Evolutionary conservation across 2,797 vertebrate genomes (phyloP).

Genomic region (Fundulus diaphanus): DNA sequence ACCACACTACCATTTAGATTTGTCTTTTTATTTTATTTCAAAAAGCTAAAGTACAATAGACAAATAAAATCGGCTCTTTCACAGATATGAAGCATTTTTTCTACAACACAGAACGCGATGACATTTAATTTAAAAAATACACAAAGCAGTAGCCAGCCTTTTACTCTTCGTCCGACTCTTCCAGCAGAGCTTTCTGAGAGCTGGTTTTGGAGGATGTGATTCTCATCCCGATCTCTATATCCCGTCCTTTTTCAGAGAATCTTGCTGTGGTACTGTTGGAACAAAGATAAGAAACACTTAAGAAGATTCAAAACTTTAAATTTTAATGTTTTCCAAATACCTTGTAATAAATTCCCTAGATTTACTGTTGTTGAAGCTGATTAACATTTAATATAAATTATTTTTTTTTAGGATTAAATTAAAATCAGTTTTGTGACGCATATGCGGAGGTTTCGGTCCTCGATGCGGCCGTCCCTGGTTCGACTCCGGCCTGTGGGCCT

Average conservation of each 20-base stretch:
- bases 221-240: conserved; percentile 85
- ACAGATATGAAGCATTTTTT: neutral
- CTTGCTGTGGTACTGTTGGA: conserved; percentile 76
- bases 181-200: conserved; percentile 84
- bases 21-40: conserved; percentile 15
- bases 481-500: no score
- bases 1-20: neutral
- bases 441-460: no score
- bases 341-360: no score
- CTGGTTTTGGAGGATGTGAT: conserved; percentile 54
- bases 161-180: conserved; percentile 91
- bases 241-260: conserved; percentile 38
- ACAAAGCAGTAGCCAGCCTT: neutral
- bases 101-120: neutral
- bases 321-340: no score
- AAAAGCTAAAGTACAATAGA: neutral
- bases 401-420: no score
- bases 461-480: no score
- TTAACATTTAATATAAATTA: neutral
- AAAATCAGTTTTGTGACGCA: neutral
- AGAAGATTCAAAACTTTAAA: neutral
- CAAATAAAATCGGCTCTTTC: neutral
- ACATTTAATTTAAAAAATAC: conserved; percentile 8
- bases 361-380: neutral
- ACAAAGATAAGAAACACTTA: neutral